These are phyloP conservation scores for Panthera leo DNA, from an alignment of 2,113 vertebrate species.

Conservation along the genomic window DNA sequence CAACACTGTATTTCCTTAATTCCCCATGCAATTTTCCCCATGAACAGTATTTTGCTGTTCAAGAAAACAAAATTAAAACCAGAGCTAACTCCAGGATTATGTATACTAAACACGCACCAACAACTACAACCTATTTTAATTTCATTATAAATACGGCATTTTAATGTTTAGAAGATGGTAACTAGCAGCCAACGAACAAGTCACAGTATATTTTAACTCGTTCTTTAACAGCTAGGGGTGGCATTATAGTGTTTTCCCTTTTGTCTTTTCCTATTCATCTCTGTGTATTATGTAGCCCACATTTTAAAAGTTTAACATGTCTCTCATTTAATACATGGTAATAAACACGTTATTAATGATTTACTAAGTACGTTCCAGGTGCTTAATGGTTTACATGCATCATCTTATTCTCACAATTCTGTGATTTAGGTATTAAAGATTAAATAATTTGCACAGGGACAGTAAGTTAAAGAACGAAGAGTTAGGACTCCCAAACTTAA, in stretches of 20 bases:
- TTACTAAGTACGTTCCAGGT: not conserved
- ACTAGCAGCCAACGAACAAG: not conserved
- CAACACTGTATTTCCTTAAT: constrained; percentile 3
- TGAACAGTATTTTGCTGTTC: not conserved
- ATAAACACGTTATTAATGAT: not conserved
- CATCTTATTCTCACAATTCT: not conserved
- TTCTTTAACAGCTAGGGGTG: not conserved
- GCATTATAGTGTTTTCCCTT: not conserved
- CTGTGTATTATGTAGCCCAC: not conserved
- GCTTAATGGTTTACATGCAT: not conserved
- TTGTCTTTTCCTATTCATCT: not conserved
- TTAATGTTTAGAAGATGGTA: not conserved
- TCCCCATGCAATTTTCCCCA: not conserved
- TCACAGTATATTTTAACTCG: not conserved
- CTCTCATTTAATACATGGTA: not conserved
- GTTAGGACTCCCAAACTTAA: not conserved
- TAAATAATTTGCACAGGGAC: not conserved
- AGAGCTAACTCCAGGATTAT: not conserved
- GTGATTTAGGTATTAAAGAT: not conserved
- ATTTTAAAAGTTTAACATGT: not conserved
- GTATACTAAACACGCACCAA: not conserved
- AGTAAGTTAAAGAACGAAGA: not conserved
- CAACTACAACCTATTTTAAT: not conserved
- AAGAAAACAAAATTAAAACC: constrained; percentile 18
- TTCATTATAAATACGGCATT: not conserved